Evolutionary conservation across 2,113 vertebrate species (phyloP), one percentile per base, ranked within the genome.

Genomic region (Halcyon senegalensis): DNA sequence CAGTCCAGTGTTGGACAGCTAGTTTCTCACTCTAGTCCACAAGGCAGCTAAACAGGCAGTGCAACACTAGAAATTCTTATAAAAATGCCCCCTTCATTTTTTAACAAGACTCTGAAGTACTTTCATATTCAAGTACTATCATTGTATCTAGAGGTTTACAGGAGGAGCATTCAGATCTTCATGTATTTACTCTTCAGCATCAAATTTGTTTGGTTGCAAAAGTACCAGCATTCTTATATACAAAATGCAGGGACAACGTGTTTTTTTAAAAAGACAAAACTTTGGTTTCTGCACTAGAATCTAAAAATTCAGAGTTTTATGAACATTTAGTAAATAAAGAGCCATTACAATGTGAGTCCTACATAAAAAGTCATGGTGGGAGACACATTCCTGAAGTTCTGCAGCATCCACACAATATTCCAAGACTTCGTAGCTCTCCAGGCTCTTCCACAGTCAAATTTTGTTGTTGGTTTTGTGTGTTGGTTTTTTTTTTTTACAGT

Each of bases 381-480:
- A 92, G 55, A 46, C 67, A 81, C 50, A 39, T 2, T n/a, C 20
- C 44, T 94, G 69, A 93, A 95, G 87, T 96, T 93, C 78, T 94
- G 72, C 73, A 80, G 87, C 80, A 93, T 30, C 62, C 72, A 59
- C 74, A 27, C 39, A 74, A 30, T 18, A 60, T 94, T 93, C 59
- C 44, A 93, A 90, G 78, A 96, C 68, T 79, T 89, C 87, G 94
- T 76, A 93, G 14, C 23, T 97, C 87, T 84, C 58, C 87, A 95
- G 74, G 85, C 76, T 93, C 68, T 87, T 78, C 67, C 75, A 85
- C 3, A 27, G 91, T 46, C 64, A 92, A 89, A 39, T 78, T 66
- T 62, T 58, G 75, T 63, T 76, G 73, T 55, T 63, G 10, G 10
- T 28, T 9, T 24, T 21, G 33, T 13, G 41, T 62, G 78, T 33